These are phyloP conservation scores for Amblyornis subalaris DNA, from an alignment of 2,113 vertebrate genomes.

Conservation along the genomic window DNA sequence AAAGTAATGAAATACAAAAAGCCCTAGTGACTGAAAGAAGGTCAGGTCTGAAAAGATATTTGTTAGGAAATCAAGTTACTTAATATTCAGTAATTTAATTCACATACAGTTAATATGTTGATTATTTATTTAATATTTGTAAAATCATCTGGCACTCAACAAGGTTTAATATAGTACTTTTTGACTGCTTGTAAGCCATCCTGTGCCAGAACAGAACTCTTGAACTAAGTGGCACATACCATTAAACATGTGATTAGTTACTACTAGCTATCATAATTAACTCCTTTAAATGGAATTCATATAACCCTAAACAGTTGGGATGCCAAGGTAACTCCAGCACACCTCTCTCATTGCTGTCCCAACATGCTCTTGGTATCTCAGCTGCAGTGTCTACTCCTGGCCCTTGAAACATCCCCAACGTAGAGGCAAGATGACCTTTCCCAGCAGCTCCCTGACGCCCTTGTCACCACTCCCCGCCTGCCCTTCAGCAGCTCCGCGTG, in stretches of 20 bases:
- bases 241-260: background rate
- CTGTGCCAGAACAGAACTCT: background rate
- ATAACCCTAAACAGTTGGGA: background rate
- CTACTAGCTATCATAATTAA: background rate
- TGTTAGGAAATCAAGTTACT: background rate
- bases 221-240: background rate
- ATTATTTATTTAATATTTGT: background rate
- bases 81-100: background rate
- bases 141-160: background rate
- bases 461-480: rapidly evolving
- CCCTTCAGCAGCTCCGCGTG: rapidly evolving
- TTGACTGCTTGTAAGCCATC: background rate
- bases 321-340: background rate
- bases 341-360: background rate
- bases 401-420: rapidly evolving
- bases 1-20: background rate
- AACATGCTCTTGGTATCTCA: background rate
- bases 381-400: rapidly evolving
- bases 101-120: background rate
- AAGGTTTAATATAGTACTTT: background rate
- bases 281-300: background rate
- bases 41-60: background rate
- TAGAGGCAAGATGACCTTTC: rapidly evolving
- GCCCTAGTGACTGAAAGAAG: background rate
- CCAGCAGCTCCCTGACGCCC: background rate